Evolutionary conservation across 2,113 vertebrate species (phyloP).

Genomic region (Plecotus auritus): DNA sequence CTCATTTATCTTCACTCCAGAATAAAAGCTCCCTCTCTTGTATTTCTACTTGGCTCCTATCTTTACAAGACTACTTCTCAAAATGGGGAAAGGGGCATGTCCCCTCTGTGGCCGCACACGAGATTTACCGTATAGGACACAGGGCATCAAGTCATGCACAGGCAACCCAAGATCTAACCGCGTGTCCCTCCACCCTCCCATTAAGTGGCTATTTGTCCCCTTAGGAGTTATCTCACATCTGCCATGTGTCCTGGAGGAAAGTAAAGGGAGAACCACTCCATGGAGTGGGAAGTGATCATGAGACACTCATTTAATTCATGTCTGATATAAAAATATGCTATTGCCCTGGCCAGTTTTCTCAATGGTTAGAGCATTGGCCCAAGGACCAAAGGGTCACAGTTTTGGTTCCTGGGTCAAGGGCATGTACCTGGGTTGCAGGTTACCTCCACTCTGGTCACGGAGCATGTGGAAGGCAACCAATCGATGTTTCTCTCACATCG

Average conservation of each 20-base stretch:
- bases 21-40: not conserved
- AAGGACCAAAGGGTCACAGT: no score
- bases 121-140: no score
- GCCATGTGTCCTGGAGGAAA: not conserved
- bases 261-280: not conserved
- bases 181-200: not conserved
- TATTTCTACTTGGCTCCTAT: no score
- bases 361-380: no score
- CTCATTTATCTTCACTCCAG: not conserved
- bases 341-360: no score
- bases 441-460: no score
- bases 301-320: not conserved
- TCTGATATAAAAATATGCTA: no score
- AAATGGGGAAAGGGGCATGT: not conserved
- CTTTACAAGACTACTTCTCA: not conserved
- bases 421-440: no score
- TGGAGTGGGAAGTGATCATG: not conserved
- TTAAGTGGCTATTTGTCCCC: not conserved
- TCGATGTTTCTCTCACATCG: no score
- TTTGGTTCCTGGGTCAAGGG: no score
- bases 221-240: not conserved
- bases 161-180: not conserved
- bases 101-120: accelerated
- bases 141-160: no score
- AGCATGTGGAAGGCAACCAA: no score